Evolutionary conservation across 2,797 vertebrate genomes (phyloP).

Genomic region (Muscicapa striata): DNA sequence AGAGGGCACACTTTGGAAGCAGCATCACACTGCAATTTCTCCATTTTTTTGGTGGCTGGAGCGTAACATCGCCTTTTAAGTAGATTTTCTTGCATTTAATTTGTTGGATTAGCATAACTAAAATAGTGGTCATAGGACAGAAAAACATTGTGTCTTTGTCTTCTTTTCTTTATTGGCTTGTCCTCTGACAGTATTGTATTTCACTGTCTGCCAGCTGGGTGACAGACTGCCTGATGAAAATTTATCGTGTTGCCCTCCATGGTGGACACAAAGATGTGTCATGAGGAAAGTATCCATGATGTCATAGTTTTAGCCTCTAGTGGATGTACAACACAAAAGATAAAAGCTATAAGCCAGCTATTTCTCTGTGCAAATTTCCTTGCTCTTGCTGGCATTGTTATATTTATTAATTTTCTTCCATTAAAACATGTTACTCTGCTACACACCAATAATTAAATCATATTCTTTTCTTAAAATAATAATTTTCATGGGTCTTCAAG

Average conservation of each 20-base stretch:
- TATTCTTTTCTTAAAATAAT: not conserved
- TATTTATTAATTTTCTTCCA: not conserved
- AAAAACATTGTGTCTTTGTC: not conserved
- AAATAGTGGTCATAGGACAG: not conserved
- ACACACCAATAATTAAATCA: not conserved
- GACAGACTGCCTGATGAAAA: not conserved
- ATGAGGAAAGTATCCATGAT: not conserved
- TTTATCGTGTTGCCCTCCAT: not conserved
- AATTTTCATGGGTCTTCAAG: not conserved
- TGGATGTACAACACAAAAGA: not conserved
- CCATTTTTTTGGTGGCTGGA: not conserved
- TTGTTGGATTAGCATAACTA: not conserved
- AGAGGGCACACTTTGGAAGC: not conserved
- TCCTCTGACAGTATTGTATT: not conserved
- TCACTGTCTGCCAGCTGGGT: not conserved
- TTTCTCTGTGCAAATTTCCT: not conserved
- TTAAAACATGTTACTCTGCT: not conserved
- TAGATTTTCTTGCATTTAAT: not conserved
- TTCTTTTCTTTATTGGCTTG: not conserved
- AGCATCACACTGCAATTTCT: not conserved
- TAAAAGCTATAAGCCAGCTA: not conserved
- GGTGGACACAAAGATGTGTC: not conserved
- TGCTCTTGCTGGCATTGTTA: not conserved
- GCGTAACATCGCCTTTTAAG: not conserved
- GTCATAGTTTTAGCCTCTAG: not conserved